Evolutionary conservation across 2,113 vertebrate genomes (phyloP), one percentile per base, ranked within the genome.

Genomic region (Silurus meridionalis): DNA sequence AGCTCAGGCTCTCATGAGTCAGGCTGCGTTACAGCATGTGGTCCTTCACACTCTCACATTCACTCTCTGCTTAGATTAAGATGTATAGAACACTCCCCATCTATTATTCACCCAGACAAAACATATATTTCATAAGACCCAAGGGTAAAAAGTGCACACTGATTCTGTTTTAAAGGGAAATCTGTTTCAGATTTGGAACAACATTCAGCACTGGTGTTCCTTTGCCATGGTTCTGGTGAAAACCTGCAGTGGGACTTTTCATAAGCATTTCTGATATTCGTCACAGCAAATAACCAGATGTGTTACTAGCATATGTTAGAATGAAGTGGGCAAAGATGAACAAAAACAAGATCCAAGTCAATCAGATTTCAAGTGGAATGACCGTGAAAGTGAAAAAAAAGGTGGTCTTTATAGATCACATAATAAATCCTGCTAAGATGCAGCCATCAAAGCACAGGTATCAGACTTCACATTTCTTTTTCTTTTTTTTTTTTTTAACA

Each of bases 401-500:
- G 60, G 53, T 14, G 14, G 58, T 86, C 84, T 52, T 86, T 88
- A 53, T 55, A 86, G 67, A 82, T 78, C 58, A 21, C 78, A 83
- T 80, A 74, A 74, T 80, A 83, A 72, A 83, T 86, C 66, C 57
- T 57, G 66, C 52, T 80, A 83, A 88, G 66, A 75, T 86, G 81
- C 57, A 60, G 15, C 53, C 4, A 2, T 69, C 48, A 23, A 25
- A 84, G 60, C 55, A 25, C 46, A 81, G 83, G 79, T 69, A 84
- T 58, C 11, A 50, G 80, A 48, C 72, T 48, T 71, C 25, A 83
- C 74, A 4, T 23, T 14, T n/a, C 37, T 8, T 63, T 9, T 64
- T 63, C n/a, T 25, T n/a, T 2, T 25, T 37, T 37, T 2, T 10
- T 37, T 71, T 83, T 52, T 69, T 13, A 21, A 55, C 53, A 69